Evolutionary conservation across 2,797 vertebrate species (phyloP).

Genomic region (Loriculus beryllinus): DNA sequence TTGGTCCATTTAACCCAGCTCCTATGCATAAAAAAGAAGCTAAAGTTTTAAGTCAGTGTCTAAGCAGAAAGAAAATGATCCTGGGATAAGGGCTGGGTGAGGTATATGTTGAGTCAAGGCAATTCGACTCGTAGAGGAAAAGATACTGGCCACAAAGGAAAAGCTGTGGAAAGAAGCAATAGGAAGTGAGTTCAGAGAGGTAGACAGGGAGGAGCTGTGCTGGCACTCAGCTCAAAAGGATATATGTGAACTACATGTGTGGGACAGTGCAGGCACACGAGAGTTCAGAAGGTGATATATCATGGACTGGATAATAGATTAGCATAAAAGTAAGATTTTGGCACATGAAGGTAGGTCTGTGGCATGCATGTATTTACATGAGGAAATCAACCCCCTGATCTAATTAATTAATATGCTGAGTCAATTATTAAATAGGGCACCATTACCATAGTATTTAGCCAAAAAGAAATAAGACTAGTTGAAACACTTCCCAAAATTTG

Average conservation of each 20-base stretch:
- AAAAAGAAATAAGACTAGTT: neutral
- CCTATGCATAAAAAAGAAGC: neutral
- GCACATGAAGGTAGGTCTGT: neutral
- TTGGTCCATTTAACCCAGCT: neutral
- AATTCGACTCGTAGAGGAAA: neutral
- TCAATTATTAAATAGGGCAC: neutral
- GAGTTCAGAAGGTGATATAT: neutral
- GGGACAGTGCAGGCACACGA: neutral
- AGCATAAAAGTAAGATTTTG: neutral
- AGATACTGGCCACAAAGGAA: neutral
- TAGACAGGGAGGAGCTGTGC: neutral
- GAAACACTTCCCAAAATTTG: neutral
- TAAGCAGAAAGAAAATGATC: neutral
- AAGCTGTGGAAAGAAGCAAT: neutral
- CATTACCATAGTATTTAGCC: neutral
- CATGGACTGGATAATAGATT: neutral
- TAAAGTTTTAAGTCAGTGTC: neutral
- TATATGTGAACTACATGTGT: neutral
- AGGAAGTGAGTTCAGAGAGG: neutral
- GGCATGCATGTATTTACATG: neutral
- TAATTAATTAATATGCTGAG: neutral
- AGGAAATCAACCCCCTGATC: neutral
- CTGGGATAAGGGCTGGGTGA: neutral
- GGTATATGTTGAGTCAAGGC: neutral
- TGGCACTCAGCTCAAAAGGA: neutral